These are phyloP conservation scores for Pycnonotus jocosus DNA, from an alignment of 2,113 vertebrate genomes.

Conservation along the genomic window DNA sequence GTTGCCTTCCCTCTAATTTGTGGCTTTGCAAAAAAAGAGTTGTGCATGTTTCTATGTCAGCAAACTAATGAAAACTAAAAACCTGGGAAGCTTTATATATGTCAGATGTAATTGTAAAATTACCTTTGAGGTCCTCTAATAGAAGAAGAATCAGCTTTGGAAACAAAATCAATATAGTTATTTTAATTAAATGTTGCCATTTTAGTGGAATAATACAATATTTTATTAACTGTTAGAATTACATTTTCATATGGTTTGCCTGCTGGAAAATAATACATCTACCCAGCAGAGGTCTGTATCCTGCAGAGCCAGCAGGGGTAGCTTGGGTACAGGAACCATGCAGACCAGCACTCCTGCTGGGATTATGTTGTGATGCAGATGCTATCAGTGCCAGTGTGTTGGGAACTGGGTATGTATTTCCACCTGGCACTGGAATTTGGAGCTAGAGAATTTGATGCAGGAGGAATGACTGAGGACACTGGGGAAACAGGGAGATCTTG, in stretches of 20 bases:
- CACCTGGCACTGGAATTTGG: not conserved
- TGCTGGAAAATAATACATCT: not conserved
- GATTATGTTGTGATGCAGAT: not conserved
- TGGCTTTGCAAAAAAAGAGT: not conserved
- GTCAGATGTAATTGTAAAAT: not conserved
- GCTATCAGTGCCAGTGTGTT: fast-evolving
- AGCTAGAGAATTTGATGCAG: not conserved
- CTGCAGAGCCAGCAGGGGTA: not conserved
- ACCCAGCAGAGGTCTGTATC: not conserved
- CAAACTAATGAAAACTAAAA: not conserved
- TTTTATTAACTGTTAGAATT: not conserved
- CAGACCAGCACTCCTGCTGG: not conserved
- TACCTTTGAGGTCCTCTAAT: not conserved
- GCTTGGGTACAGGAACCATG: not conserved
- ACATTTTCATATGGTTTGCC: not conserved
- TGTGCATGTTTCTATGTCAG: not conserved
- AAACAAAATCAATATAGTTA: not conserved
- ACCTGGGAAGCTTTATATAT: not conserved
- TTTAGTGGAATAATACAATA: not conserved
- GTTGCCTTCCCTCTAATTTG: not conserved
- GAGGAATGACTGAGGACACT: not conserved
- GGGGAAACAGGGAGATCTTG: not conserved
- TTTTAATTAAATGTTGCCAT: not conserved
- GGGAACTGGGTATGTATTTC: not conserved
- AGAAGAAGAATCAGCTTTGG: not conserved